Conservation (phyloP, 2,113 vertebrate species). For the Alligator mississippiensis region DNA sequence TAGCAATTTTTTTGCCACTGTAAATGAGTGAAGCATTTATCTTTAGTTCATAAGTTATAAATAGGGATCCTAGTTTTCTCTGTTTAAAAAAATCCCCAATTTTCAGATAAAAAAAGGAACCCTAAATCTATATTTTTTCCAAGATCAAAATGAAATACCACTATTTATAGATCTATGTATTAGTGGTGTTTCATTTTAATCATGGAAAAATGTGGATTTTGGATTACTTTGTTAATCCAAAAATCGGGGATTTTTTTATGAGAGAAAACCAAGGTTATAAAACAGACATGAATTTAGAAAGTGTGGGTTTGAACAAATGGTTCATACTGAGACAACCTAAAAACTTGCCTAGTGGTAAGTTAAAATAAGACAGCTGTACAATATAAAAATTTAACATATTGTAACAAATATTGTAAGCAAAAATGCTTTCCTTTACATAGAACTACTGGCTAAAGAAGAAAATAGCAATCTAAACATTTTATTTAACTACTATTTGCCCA, state of each 20-base stretch:
- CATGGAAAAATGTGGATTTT: no score
- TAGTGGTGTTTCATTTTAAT: no score
- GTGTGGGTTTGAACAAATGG: background rate
- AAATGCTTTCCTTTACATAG: background rate
- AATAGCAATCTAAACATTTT: slow-evolving; percentile 45
- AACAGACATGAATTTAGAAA: background rate
- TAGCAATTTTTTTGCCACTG: background rate
- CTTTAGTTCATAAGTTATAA: no score
- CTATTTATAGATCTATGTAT: no score
- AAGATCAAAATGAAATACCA: no score
- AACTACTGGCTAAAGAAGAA: slow-evolving; percentile 35
- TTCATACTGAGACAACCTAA: background rate
- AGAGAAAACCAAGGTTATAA: background rate
- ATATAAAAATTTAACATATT: background rate
- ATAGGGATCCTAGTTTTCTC: no score
- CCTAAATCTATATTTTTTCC: no score
- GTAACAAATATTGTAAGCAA: background rate
- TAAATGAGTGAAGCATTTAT: background rate
- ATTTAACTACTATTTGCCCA: slow-evolving; percentile 16
- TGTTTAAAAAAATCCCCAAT: no score
- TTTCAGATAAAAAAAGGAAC: no score
- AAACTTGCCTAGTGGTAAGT: background rate
- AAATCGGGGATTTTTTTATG: background rate
- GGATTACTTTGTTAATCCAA: background rate
- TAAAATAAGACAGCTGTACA: background rate